Conservation (phyloP, 2,888 invertebrate species). For the Stenichneumon culpator region DNA sequence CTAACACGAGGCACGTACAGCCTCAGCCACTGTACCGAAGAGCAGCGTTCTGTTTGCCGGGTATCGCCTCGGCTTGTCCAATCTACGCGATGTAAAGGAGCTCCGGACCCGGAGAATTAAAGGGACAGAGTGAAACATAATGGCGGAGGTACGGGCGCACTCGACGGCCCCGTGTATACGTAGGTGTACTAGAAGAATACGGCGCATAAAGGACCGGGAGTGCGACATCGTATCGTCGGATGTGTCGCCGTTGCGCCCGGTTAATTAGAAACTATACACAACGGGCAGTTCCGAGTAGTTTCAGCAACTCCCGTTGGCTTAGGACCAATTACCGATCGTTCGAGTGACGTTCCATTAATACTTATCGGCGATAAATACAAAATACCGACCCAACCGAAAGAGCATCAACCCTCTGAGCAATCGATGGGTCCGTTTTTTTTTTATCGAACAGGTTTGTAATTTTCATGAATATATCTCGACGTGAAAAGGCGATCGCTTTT, state of each 20-base stretch:
- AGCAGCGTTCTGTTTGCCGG: conserved; percentile 32
- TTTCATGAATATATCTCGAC: not conserved
- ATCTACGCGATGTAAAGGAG: conserved; percentile 68
- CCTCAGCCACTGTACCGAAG: conserved; percentile 37
- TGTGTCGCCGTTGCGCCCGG: conserved; percentile 72
- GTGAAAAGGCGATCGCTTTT: too few relatives aligned
- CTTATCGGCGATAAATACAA: not conserved
- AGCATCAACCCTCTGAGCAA: not conserved
- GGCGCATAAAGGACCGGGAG: conserved; percentile 26
- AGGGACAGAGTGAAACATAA: conserved; percentile 68
- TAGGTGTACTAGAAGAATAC: conserved; percentile 24
- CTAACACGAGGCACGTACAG: conserved; percentile 54
- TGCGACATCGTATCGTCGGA: conserved; percentile 65
- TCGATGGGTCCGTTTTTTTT: not conserved
- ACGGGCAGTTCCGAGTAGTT: conserved; percentile 1
- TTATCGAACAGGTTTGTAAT: not conserved
- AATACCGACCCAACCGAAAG: not conserved
- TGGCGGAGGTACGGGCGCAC: conserved; percentile 59
- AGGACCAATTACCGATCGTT: conserved; percentile 9
- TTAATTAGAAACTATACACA: conserved; percentile 79
- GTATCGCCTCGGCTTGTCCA: conserved; percentile 61
- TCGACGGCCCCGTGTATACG: conserved; percentile 1
- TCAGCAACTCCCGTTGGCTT: not conserved
- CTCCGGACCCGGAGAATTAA: conserved; percentile 61
- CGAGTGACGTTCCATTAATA: not conserved